These are phyloP conservation scores for Drosophila busckii DNA, from an alignment of 1,140 invertebrate species.

Conservation along the genomic window DNA sequence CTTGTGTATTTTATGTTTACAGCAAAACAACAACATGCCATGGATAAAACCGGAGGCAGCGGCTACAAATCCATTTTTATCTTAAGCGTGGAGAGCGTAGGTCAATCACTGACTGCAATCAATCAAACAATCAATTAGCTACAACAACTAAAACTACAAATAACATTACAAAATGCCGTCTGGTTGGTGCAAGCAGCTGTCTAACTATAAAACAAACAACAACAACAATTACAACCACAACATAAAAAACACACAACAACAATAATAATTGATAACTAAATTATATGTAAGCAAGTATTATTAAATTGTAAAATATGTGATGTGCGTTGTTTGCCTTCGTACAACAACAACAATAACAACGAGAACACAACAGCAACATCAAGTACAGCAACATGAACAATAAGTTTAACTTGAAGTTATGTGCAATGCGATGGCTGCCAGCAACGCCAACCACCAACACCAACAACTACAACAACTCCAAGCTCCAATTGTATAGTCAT, in stretches of 20 bases:
- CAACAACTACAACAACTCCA: neutral
- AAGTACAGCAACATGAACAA: slow-evolving; percentile 4
- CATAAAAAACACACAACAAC: slow-evolving; percentile 25
- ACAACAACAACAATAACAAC: slow-evolving; percentile 14
- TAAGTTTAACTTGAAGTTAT: slow-evolving; percentile 10
- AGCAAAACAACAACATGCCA: slow-evolving; percentile 77
- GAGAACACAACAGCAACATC: slow-evolving; percentile 17
- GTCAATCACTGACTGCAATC: no score
- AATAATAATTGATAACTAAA: slow-evolving; percentile 53
- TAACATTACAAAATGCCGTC: slow-evolving; percentile 11
- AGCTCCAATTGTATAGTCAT: no score
- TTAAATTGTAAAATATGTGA: slow-evolving; percentile 75
- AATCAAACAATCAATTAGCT: slow-evolving; percentile 13
- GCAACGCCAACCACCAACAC: slow-evolving; percentile 10
- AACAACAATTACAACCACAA: slow-evolving; percentile 16
- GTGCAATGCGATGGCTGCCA: slow-evolving; percentile 24
- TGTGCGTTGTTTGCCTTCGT: no score
- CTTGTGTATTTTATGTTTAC: slow-evolving; percentile 18
- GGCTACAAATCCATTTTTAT: slow-evolving; percentile 78
- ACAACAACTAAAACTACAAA: slow-evolving; percentile 20
- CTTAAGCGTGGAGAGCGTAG: slow-evolving; percentile 51
- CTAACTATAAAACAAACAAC: slow-evolving; percentile 6
- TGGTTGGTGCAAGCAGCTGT: slow-evolving; percentile 16
- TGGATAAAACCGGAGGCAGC: slow-evolving; percentile 77
- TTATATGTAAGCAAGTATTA: slow-evolving; percentile 75